A percentile compares a stretch with the other conserved stretches of the same genome.
Evolutionary conservation across 2,797 vertebrate species (phyloP).

Genomic region (Chiloscyllium punctatum): DNA sequence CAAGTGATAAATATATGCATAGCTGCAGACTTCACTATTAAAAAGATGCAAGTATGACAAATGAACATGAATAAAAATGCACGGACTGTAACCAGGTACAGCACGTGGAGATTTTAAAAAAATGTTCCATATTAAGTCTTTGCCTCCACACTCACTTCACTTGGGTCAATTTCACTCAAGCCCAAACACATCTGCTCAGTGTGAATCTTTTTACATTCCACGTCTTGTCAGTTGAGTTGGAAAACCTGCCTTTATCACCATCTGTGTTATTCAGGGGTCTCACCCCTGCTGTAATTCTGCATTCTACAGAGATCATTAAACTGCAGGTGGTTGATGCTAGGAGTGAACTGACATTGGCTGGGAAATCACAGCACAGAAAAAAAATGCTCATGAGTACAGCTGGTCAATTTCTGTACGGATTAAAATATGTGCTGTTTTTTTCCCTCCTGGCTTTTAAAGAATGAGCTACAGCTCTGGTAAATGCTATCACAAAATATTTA

Average conservation of each 20-base stretch:
- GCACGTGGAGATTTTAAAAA: not conserved
- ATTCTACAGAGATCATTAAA: not conserved
- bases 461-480: not conserved
- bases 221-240: too few relatives aligned
- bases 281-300: not conserved
- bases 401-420: not conserved
- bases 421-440: not conserved
- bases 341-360: not conserved
- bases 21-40: not conserved
- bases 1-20: not conserved
- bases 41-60: not conserved
- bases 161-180: not conserved
- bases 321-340: not conserved
- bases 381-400: not conserved
- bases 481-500: not conserved
- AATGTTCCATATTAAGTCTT: not conserved
- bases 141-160: not conserved
- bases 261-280: not conserved
- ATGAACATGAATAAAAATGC: not conserved
- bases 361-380: not conserved
- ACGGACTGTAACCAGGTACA: too few relatives aligned
- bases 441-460: not conserved
- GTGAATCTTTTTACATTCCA: constrained; percentile 3
- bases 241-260: not conserved
- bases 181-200: not conserved